Base-by-base conservation (phyloP, 1,140 invertebrate genomes). In the Sarcophaga bullata region DNA sequence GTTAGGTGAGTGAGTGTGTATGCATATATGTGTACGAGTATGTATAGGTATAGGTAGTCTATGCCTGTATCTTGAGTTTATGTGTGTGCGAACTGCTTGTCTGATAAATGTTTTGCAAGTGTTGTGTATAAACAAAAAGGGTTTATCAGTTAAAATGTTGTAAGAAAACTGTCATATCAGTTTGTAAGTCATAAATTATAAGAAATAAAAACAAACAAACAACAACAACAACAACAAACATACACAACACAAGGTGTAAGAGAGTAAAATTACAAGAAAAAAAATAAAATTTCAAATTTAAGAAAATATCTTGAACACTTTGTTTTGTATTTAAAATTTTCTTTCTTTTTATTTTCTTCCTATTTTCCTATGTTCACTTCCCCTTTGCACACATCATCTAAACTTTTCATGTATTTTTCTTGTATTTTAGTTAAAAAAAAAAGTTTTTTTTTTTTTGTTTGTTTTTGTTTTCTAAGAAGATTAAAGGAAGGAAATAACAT, bases 131-230 rank as follows among this genome's bases (percentile, higher is more conserved):
- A 68, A 68, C 62, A 68, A 68, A n/a, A 68, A 68, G 62, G 62
- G 62, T 68, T 68, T 68, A 68, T 68, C 62, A 68, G 62, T 68
- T 68, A 10, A 19, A 68, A 68, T 19, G 17, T n/a, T 68, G 62
- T 68, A 68, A 75, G 80, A 37, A 68, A 80, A 80, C 54, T 80
- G 80, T 80, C 80, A 80, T 80, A 80, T 80, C 80, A 80, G 80
- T 80, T 80, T 62, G 52, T 62, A 80, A 80, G 80, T 68, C 80
- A 80, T 80, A 80, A 80, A 80, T 80, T 80, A 80, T 80, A 68
- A 80, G 9, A 58, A 68, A 8, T 19, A 68, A n/a, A 68, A 68
- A 8, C n/a, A n/a, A n/a, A n/a, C n/a, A n/a, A n/a, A n/a, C n/a
- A 68, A 68, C 13, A 68, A 58, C 54, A 58, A 58, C 11, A 62